phyloP scores from a whole-genome alignment of 1,140 invertebrate genomes.

The Leptinotarsa undecemlineata region DNA sequence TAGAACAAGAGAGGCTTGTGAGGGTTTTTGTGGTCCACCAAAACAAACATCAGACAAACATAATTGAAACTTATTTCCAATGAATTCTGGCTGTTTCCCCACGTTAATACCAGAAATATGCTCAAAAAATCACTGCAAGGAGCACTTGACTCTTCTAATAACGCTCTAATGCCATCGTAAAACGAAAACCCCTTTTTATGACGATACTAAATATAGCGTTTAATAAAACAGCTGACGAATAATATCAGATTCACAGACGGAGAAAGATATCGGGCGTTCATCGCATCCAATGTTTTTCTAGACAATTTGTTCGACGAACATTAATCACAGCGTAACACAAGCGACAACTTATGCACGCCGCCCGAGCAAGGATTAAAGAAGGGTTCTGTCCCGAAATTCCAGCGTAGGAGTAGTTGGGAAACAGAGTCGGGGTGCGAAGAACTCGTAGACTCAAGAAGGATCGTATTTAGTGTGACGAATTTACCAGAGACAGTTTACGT shows the following conservation, averaged over 20 bases:
- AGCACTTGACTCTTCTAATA: neutral
- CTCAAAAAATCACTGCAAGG: neutral
- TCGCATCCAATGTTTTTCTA: conserved; percentile 53
- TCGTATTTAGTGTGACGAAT: too few relatives aligned
- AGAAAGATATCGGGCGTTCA: conserved; percentile 27
- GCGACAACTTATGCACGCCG: conserved; percentile 46
- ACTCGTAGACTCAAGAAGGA: too few relatives aligned
- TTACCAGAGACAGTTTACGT: too few relatives aligned
- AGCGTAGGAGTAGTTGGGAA: neutral
- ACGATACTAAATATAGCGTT: conserved; percentile 15
- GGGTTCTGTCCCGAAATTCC: neutral
- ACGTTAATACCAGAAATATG: neutral
- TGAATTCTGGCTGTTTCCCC: too few relatives aligned
- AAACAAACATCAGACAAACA: too few relatives aligned
- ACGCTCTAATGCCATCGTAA: conserved; percentile 5
- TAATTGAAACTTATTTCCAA: too few relatives aligned
- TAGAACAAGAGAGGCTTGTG: too few relatives aligned
- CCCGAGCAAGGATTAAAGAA: conserved; percentile 40
- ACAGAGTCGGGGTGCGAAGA: neutral
- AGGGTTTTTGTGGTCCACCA: too few relatives aligned
- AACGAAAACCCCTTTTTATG: conserved; percentile 18
- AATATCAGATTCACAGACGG: conserved; percentile 12
- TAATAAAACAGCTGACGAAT: conserved; percentile 33
- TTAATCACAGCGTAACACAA: conserved; percentile 52
- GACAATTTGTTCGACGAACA: conserved; percentile 56